Evolutionary conservation across 2,888 invertebrate species (phyloP).

Genomic region (Leuctra nigra): DNA sequence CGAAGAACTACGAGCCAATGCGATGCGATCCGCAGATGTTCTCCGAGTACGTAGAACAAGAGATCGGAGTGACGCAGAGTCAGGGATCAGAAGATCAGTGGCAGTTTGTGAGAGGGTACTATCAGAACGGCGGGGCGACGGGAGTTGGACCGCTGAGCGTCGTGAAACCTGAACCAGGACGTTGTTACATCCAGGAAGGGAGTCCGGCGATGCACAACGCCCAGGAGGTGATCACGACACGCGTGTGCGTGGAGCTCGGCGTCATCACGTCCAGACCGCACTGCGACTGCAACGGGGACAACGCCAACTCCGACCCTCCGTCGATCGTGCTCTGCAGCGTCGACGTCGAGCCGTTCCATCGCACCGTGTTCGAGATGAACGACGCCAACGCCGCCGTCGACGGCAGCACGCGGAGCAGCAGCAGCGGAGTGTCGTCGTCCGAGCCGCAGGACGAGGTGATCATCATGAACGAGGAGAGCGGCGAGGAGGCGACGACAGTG

Average conservation of each 20-base stretch:
- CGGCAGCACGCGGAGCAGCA: conserved; percentile 17
- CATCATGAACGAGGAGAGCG: background rate
- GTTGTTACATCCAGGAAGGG: conserved; percentile 26
- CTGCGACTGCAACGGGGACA: conserved; percentile 6
- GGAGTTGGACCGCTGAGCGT: conserved; percentile 15
- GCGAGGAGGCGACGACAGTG: background rate
- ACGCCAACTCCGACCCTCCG: conserved; percentile 29
- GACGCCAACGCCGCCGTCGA: conserved; percentile 29
- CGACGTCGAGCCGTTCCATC: conserved; percentile 35
- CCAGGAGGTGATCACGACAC: conserved; percentile 42
- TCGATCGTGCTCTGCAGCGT: conserved; percentile 37
- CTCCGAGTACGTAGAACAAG: conserved; percentile 25
- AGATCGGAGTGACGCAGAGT: conserved; percentile 2
- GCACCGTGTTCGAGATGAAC: conserved; percentile 29
- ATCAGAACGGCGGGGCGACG: conserved; percentile 10
- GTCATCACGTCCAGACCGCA: conserved; percentile 30
- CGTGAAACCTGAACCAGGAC: conserved; percentile 27
- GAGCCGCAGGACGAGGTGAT: conserved; percentile 15
- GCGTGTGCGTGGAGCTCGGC: conserved; percentile 52
- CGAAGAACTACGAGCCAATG: conserved; percentile 39
- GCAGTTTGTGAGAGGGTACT: conserved; percentile 25
- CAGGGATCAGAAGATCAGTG: conserved; percentile 18
- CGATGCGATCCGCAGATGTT: conserved; percentile 18
- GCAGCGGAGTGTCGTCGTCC: conserved; percentile 10
- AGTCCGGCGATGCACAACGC: conserved; percentile 34